Base-by-base conservation (phyloP, 2,113 vertebrate genomes). In the Oncorhynchus nerka region DNA sequence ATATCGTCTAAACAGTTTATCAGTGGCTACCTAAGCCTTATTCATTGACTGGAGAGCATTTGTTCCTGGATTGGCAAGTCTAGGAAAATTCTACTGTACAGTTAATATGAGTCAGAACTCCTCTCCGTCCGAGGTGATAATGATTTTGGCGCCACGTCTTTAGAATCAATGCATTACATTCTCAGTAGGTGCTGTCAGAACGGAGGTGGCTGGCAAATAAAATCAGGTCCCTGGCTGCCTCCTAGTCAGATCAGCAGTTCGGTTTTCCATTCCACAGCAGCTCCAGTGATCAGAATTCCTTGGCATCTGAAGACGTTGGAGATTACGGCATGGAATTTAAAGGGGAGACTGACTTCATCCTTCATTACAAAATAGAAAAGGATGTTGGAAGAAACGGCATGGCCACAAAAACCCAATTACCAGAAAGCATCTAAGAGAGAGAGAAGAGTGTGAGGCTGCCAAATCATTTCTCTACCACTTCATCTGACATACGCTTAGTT, bases 291-390 rank as follows among this genome's bases (percentile, higher is more conserved):
- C 81, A 80, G 84, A 85, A 80, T 85, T 81, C 77, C 69, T 75
- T 88, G 87, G 89, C 83, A 89, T 89, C 69, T 73, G 70, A 87
- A 68, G 78, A 82, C 81, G 83, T 82, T 81, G 79, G 80, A 76
- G 79, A 87, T 92, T 87, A 92, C 86, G 84, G 74, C 80, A 88
- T 89, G 87, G 88, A 88, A 90, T 75, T 3, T 24, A 34, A 68
- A 73, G 87, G 62, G 48, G 45, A 55, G 76, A 49, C 70, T 67
- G 77, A 57, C 57, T 68, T 30, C 74, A 83, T 75, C 79, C 19
- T 77, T 75, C 76, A 77, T 79, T 71, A 83, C 79, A 75, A 72
- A 16, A 77, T 72, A 69, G 55, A 61, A 24, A 67, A 30, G 32
- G 16, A 75, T 28, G 49, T 15, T 19, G 62, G 0, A 76, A 51